phyloP scores from a whole-genome alignment of 1,140 invertebrate genomes.

The Pachypeltis micranthus region DNA sequence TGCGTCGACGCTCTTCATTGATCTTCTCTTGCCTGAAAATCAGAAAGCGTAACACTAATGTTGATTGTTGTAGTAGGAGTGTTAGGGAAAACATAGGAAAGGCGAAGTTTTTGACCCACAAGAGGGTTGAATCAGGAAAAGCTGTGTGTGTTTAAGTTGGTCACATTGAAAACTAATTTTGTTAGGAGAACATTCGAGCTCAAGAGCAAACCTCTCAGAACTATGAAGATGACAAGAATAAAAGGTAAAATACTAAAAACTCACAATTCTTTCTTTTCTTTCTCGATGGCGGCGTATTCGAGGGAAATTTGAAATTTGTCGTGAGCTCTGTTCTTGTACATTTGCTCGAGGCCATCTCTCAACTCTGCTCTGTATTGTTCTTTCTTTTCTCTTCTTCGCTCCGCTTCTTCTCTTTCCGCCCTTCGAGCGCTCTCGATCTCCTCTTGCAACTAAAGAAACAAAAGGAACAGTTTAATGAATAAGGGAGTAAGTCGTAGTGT shows the following conservation, averaged over 20 bases:
- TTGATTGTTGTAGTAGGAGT: too few species aligned
- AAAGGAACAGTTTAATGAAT: too few species aligned
- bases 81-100: too few species aligned
- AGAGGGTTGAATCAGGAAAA: too few species aligned
- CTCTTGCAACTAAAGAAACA: not conserved
- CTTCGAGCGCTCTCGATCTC: not conserved
- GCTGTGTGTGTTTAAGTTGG: too few species aligned
- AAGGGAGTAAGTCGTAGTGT: too few species aligned
- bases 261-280: not conserved
- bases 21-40: slow-evolving; percentile 32
- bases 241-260: not conserved
- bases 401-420: not conserved
- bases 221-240: not conserved
- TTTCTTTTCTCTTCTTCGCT: not conserved
- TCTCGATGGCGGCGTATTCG: not conserved
- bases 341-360: not conserved
- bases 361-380: not conserved
- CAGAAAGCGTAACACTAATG: too few species aligned
- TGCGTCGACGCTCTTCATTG: slow-evolving; percentile 35
- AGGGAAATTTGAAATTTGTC: not conserved
- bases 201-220: too few species aligned
- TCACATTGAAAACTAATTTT: too few species aligned
- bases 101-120: too few species aligned
- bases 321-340: not conserved
- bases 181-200: too few species aligned